phyloP scores from a whole-genome alignment of 2,113 vertebrate genomes.

The Pluvialis apricaria region DNA sequence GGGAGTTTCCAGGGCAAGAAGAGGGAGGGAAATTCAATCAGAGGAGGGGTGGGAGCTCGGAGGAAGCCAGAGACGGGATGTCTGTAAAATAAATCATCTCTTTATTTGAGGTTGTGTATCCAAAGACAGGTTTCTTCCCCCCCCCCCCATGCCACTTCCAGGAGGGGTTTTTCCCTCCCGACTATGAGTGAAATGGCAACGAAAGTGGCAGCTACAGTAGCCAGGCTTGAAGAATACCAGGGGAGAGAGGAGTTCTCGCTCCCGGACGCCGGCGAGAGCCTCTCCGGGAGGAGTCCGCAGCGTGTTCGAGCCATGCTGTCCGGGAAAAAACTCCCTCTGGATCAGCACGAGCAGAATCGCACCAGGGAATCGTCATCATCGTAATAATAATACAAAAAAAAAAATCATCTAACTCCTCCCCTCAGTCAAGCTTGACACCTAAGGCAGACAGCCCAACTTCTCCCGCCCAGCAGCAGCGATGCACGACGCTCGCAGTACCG shows the following conservation, averaged over 20 bases:
- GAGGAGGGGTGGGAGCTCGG: fast-evolving
- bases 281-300: fast-evolving
- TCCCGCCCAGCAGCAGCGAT: not conserved
- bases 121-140: not conserved
- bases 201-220: not conserved
- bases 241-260: fast-evolving
- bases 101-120: not conserved
- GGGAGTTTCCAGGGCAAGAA: no score
- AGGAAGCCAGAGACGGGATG: fast-evolving
- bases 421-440: no score
- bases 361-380: not conserved
- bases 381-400: not conserved
- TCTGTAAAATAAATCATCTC: slow-evolving; percentile 54
- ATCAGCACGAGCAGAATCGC: not conserved
- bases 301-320: fast-evolving
- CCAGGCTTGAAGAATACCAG: not conserved
- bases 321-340: not conserved
- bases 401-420: no score
- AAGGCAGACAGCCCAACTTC: not conserved
- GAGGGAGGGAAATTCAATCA: fast-evolving
- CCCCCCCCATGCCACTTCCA: fast-evolving
- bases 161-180: not conserved
- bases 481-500: no score
- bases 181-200: fast-evolving
- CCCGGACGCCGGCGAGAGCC: fast-evolving